Evolutionary conservation across 2,888 invertebrate genomes (phyloP).

Genomic region (Hirtodrosophila trivittata): DNA sequence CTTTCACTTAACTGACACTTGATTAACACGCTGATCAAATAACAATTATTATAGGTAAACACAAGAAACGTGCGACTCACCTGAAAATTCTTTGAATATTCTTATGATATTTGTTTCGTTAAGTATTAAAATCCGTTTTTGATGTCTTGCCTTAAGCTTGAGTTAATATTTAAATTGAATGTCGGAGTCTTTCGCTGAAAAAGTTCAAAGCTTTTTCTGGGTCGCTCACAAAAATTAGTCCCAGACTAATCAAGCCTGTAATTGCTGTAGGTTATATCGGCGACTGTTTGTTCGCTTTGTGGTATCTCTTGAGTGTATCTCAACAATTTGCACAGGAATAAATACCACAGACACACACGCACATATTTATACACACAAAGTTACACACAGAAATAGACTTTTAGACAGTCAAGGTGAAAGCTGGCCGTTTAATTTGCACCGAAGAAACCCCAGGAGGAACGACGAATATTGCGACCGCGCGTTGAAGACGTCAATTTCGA

Average conservation of each 20-base stretch:
- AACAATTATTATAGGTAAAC: constrained; percentile 34
- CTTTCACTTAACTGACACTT: no score
- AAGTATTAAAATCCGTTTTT: constrained; percentile 58
- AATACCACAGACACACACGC: constrained; percentile 16
- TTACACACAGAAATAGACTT: constrained; percentile 3
- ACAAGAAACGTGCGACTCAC: constrained; percentile 26
- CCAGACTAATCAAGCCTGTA: constrained; percentile 48
- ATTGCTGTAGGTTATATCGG: constrained; percentile 46
- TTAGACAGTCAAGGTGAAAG: constrained; percentile 26
- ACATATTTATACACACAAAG: constrained; percentile 2
- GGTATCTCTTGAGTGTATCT: constrained; percentile 24
- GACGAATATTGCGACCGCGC: constrained; percentile 73
- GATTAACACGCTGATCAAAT: constrained; percentile 23
- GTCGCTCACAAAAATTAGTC: constrained; percentile 20
- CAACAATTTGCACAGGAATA: constrained; percentile 10
- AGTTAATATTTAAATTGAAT: constrained; percentile 63
- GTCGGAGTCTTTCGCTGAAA: constrained; percentile 9
- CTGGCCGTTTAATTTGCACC: constrained; percentile 49
- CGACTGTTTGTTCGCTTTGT: constrained; percentile 27
- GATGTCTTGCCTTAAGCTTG: constrained; percentile 55
- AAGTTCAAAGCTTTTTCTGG: constrained; percentile 60
- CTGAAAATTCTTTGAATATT: constrained; percentile 27
- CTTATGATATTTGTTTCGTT: constrained; percentile 42
- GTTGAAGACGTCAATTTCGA: constrained; percentile 80
- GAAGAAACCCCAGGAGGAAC: constrained; percentile 44